Evolutionary conservation across 64 coral and sea anemone genomes (phyloP).

Genomic region (Montipora capricornis): DNA sequence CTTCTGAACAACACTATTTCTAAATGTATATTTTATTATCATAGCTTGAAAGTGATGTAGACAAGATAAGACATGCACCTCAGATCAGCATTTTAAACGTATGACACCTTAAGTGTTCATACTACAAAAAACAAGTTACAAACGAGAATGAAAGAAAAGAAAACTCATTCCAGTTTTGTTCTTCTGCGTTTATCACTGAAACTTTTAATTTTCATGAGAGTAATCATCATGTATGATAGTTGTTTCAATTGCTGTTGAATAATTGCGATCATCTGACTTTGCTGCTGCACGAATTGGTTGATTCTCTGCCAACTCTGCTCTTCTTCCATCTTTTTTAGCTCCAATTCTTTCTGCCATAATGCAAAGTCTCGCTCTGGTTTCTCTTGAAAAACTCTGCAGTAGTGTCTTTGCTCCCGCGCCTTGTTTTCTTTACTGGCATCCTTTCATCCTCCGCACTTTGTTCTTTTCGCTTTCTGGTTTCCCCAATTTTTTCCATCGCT

Average conservation of each 20-base stretch:
- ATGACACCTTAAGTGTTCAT: background rate
- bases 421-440: background rate
- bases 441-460: background rate
- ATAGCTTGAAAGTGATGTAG: no score
- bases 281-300: background rate
- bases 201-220: background rate
- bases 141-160: background rate
- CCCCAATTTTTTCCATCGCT: background rate
- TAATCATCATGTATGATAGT: background rate
- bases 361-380: background rate
- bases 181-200: background rate
- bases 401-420: background rate
- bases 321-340: background rate
- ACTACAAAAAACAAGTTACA: background rate
- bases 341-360: background rate
- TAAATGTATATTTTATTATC: no score
- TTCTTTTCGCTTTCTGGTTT: constrained; percentile 6
- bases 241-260: background rate
- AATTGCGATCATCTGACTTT: no score
- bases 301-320: background rate
- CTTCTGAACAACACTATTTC: background rate
- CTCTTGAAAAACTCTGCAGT: constrained; percentile 1
- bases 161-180: background rate
- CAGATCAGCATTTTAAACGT: no score
- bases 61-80: no score